Evolutionary conservation across 2,797 vertebrate genomes (phyloP), one percentile per base, ranked within the genome.

Genomic region (Harpagifer antarcticus): DNA sequence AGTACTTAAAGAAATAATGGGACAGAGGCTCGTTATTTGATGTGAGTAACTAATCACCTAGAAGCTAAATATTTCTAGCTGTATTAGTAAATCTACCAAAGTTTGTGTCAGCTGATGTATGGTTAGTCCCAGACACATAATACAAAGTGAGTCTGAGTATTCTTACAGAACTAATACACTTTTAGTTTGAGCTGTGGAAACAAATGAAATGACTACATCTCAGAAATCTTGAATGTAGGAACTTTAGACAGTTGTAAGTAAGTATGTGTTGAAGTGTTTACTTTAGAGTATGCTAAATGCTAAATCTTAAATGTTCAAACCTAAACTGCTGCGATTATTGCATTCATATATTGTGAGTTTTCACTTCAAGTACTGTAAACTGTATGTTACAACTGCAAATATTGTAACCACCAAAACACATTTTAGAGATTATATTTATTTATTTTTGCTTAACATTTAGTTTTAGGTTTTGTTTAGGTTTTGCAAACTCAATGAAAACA

Each of bases 21-120:
- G 44, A 63, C 14, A 45, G 23, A 10, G n/a, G 10, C 14, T n/a
- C 61, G 40, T 62, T 65, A 56, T 57, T 45, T 37, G 48, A 74
- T 16, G 20, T 37, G 52, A 73, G 50, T 61, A 66, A 50, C 47
- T 9, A 55, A 42, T 40, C 14, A 40, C 10, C 13, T 8, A 8
- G 31, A 57, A 33, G 56, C 17, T 66, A 44, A 68, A 37, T 6
- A 37, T 37, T 19, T 75, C 15, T n/a, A 65, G 31, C 52, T 37
- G 47, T 14, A 31, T 49, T 9, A 17, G 6, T 1, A 0, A 47
- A 17, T 47, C 27, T 27, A 27, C 4, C 27, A 27, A 27, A 27
- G 2, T 19, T 60, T n/a, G 4, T 54, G 53, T 31, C 19, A 52
- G 3, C 15, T 40, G 47, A 58, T 3, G 27, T 27, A 1, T 27